A percentile compares a stretch with the other conserved stretches of the same genome.
Evolutionary conservation across 2,113 vertebrate species (phyloP).

Genomic region (Spheniscus mendiculus): DNA sequence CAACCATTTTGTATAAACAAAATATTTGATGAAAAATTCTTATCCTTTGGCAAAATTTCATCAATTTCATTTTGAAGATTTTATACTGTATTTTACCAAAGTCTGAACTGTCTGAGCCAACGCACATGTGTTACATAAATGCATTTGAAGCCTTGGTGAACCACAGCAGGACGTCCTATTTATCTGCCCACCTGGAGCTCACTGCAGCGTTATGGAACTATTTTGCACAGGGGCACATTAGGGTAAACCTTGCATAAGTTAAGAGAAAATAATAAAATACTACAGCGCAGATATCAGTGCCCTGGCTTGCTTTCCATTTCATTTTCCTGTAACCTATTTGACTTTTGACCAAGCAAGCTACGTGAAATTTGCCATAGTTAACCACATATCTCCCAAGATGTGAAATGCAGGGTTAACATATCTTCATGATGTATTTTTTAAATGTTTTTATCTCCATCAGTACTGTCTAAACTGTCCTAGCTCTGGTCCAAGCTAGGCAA

Average conservation of each 20-base stretch:
- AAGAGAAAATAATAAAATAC: not conserved
- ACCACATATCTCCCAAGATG: not conserved
- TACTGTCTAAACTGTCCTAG: not conserved
- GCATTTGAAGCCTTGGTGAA: not conserved
- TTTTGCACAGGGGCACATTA: not conserved
- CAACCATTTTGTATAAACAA: not conserved
- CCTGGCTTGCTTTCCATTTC: not conserved
- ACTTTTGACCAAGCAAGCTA: not conserved
- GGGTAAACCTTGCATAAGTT: not conserved
- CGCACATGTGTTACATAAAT: not conserved
- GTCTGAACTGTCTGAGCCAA: not conserved
- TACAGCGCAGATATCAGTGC: not conserved
- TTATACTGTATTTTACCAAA: not conserved
- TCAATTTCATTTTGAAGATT: not conserved
- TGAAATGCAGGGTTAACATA: not conserved
- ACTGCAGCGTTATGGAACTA: not conserved
- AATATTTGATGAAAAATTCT: not conserved
- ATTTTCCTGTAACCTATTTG: not conserved
- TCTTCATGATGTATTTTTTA: accelerated
- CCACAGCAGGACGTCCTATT: not conserved
- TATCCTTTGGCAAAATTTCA: not conserved
- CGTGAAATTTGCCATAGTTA: not conserved
- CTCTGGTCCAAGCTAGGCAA: not conserved
- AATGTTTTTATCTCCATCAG: not conserved
- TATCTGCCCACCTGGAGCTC: not conserved